A percentile compares a stretch with the other conserved stretches of the same genome.
phyloP scores from a whole-genome alignment of 1,140 invertebrate species.

The Ceratina japonica region DNA sequence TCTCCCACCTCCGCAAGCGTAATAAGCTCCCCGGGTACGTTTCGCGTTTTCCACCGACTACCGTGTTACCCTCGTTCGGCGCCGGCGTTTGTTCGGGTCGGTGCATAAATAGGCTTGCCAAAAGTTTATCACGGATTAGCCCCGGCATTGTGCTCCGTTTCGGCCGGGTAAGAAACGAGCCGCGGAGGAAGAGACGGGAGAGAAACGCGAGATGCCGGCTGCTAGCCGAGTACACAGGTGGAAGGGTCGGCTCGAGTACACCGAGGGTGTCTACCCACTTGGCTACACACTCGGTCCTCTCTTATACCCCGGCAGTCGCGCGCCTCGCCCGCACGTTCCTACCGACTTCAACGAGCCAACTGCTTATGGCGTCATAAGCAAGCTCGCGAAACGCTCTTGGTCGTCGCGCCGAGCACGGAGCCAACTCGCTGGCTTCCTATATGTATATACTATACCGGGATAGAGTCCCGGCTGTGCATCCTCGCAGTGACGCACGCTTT shows the following conservation, averaged over 20 bases:
- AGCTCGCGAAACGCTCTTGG: slow-evolving; percentile 58
- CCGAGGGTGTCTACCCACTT: slow-evolving; percentile 43
- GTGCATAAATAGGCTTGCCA: slow-evolving; percentile 50
- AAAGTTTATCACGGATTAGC: slow-evolving; percentile 49
- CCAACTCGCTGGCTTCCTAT: slow-evolving; percentile 25
- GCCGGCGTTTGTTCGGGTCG: neutral
- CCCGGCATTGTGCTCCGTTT: slow-evolving; percentile 23
- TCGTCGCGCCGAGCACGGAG: slow-evolving; percentile 21
- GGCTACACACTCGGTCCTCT: slow-evolving; percentile 47
- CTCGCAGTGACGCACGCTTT: slow-evolving; percentile 25
- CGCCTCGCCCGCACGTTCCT: slow-evolving; percentile 53
- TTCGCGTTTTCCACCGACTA: neutral
- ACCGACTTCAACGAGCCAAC: slow-evolving; percentile 61
- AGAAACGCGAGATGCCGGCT: slow-evolving; percentile 10
- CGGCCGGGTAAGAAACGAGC: slow-evolving; percentile 29
- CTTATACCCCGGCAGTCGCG: slow-evolving; percentile 20
- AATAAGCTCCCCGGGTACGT: slow-evolving; percentile 16
- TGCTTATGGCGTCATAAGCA: slow-evolving; percentile 65
- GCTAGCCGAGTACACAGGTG: slow-evolving; percentile 17
- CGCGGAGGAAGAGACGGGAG: neutral
- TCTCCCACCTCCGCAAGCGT: neutral
- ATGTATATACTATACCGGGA: too few relatives aligned
- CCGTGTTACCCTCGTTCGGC: neutral
- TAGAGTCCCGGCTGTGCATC: slow-evolving; percentile 40
- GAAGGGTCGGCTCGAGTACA: slow-evolving; percentile 16